Evolutionary conservation across 1,140 invertebrate genomes (phyloP).

Genomic region (Drosophila tristis): DNA sequence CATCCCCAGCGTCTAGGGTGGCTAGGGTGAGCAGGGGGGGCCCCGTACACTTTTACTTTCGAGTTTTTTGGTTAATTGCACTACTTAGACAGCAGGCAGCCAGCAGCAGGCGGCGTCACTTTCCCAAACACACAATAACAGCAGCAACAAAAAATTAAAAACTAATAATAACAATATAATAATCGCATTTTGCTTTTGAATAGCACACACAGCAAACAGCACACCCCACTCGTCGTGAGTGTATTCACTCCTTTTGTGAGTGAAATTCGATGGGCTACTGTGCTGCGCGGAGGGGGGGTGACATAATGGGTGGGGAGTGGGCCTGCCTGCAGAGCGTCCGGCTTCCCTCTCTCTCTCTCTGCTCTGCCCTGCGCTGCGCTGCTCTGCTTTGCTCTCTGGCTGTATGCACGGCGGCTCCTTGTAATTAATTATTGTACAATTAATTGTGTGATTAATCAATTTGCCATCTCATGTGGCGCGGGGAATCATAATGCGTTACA

Average conservation of each 20-base stretch:
- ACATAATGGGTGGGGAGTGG: conserved; percentile 52
- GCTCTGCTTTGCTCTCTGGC: conserved; percentile 5
- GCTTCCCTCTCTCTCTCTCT: not conserved
- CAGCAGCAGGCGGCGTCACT: conserved; percentile 51
- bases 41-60: conserved; percentile 70
- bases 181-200: conserved; percentile 18
- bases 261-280: conserved; percentile 39
- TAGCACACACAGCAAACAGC: not conserved
- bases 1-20: not conserved
- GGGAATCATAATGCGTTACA: conserved; percentile 52
- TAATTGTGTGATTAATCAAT: conserved; percentile 70
- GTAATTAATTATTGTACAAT: conserved; percentile 55
- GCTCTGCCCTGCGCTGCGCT: too few species aligned
- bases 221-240: too few species aligned
- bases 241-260: conserved; percentile 23
- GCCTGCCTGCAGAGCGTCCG: not conserved
- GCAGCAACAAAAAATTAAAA: conserved; percentile 2
- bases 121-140: conserved; percentile 44
- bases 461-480: conserved; percentile 48
- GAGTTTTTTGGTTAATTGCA: conserved; percentile 61
- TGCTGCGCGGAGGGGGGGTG: conserved; percentile 11
- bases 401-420: conserved; percentile 13
- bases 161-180: conserved; percentile 41
- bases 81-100: conserved; percentile 65
- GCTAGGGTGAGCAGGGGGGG: too few species aligned